Evolutionary conservation across 2,113 vertebrate genomes (phyloP).

Genomic region (Amblyopsis rosae): DNA sequence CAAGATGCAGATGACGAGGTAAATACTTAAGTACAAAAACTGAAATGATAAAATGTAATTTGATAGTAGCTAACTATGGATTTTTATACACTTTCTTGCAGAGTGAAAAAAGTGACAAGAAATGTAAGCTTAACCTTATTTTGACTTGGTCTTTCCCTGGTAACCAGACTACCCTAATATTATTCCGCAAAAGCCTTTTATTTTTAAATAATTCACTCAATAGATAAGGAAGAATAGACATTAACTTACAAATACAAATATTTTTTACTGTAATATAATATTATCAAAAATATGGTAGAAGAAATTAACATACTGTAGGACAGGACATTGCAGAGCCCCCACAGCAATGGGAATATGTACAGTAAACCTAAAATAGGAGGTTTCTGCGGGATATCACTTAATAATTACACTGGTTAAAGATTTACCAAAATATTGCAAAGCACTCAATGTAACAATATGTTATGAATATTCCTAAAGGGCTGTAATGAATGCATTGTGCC

Average conservation of each 20-base stretch:
- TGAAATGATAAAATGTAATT: neutral
- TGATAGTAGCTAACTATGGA: constrained; percentile 22
- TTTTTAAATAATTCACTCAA: neutral
- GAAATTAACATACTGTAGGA: no score
- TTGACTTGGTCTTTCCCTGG: constrained; percentile 1
- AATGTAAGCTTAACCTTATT: constrained; percentile 86
- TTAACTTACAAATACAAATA: neutral
- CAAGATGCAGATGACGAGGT: constrained; percentile 97
- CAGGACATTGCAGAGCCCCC: no score
- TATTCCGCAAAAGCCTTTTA: neutral
- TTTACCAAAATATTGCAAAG: neutral
- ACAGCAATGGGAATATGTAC: neutral
- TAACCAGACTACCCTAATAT: neutral
- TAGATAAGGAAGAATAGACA: neutral
- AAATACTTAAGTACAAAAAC: constrained; percentile 29
- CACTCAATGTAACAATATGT: neutral
- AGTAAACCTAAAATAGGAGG: neutral
- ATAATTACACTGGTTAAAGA: neutral
- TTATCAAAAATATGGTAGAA: no score
- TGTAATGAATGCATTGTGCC: constrained; percentile 17
- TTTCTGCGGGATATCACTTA: neutral
- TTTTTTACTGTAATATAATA: no score
- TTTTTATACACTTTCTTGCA: constrained; percentile 75
- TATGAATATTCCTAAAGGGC: neutral
- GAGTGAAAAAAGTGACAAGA: constrained; percentile 92